Evolutionary conservation across 2,797 vertebrate genomes (phyloP).

Genomic region (Amniataba percoides): DNA sequence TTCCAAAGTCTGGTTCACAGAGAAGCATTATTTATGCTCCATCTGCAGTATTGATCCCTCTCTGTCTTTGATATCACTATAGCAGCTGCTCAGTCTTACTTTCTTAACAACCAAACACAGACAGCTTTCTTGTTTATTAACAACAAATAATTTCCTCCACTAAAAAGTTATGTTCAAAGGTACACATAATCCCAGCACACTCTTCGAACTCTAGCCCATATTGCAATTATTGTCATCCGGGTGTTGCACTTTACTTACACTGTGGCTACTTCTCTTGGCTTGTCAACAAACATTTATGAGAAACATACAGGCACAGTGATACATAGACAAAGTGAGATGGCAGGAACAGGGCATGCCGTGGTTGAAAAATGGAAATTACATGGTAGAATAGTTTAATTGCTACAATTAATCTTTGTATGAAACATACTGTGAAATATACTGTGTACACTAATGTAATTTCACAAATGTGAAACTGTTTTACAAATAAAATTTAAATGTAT

Average conservation of each 20-base stretch:
- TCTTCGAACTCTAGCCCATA: slow-evolving; percentile 39
- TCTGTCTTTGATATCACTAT: slow-evolving; percentile 1
- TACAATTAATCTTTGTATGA: neutral
- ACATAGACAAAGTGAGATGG: slow-evolving; percentile 18
- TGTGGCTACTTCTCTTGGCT: slow-evolving; percentile 10
- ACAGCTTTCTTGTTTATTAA: slow-evolving; percentile 51
- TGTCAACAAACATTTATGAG: slow-evolving; percentile 58
- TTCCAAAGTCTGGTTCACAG: neutral
- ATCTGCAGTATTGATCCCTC: neutral
- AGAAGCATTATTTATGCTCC: neutral
- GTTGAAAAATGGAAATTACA: neutral
- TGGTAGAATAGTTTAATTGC: neutral
- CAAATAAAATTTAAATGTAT: neutral
- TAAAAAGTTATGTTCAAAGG: slow-evolving; percentile 55
- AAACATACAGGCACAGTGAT: slow-evolving; percentile 18
- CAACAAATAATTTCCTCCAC: slow-evolving; percentile 49
- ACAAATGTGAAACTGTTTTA: neutral
- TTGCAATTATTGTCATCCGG: slow-evolving; percentile 53
- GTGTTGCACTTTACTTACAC: slow-evolving; percentile 12
- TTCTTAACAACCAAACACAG: slow-evolving; percentile 29
- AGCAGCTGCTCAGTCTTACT: slow-evolving; percentile 15
- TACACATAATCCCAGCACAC: slow-evolving; percentile 57
- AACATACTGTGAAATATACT: neutral
- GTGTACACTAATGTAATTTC: neutral
- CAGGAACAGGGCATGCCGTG: slow-evolving; percentile 17